Base-by-base conservation (phyloP, 2,888 invertebrate genomes). In the Lepidochrysops patricia region DNA sequence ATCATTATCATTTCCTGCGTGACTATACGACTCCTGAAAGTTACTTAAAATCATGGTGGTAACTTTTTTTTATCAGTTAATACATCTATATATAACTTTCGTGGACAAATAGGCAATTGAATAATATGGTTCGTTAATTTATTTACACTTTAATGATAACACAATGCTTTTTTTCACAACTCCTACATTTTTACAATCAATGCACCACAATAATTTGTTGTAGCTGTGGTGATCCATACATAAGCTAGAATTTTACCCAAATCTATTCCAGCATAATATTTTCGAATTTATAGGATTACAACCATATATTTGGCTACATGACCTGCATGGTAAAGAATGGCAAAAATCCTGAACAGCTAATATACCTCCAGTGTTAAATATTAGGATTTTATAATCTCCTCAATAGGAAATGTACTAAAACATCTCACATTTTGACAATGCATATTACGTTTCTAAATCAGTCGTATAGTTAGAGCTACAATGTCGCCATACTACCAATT, bases 371-470 rank as follows among this genome's bases (percentile, higher is more conserved):
- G 15, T 52, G 15, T 27, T 12, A 43, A 19, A 6, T 43, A 1
- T 52, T n/a, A 13, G 4, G 13, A 52, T 13, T 13, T 19, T 9
- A 43, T 15, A 19, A 43, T 43, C 7, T 23, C 23, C 9, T 19
- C 9, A 12, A 19, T 12, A 43, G 4, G 9, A 43, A 23, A n/a
- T 23, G 6, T 26, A 49, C 4, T 25, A 25, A 49, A 54, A 32
- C 23, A 15, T 29, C 19, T 4, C 1, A 9, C 32, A 32, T n/a
- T 12, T 12, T 32, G 19, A 54, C 32, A 54, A 26, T 54, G 32
- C 54, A n/a, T n/a, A n/a, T n/a, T n/a, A n/a, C n/a, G 19, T 29
- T 12, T 32, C 54, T 32, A 54, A 54, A 32, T 54, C 54, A 54
- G 54, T 54, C 54, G 5, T 29, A 54, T 54, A 29, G 54, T 54